Evolutionary conservation across 2,113 vertebrate species (phyloP).

Genomic region (Eptatretus burgeri): DNA sequence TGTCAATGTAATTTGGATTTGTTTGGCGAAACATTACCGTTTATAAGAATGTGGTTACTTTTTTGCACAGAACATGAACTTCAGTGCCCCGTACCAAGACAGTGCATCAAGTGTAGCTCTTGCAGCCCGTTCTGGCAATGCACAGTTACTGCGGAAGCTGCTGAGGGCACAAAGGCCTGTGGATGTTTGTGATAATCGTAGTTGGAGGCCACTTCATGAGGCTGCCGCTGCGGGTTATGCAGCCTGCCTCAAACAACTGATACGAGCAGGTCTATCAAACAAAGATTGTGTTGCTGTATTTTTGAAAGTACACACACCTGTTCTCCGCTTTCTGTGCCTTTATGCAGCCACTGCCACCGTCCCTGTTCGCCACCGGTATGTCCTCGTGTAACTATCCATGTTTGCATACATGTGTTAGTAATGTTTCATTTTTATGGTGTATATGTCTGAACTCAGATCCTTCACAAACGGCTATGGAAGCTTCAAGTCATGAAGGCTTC

Average conservation of each 20-base stretch:
- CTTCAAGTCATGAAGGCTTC: background rate
- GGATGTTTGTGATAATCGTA: background rate
- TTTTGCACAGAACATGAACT: background rate
- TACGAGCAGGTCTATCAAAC: background rate
- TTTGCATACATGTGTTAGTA: too few species aligned
- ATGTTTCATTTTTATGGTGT: too few species aligned
- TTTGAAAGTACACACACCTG: too few species aligned
- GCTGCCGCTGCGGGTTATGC: background rate
- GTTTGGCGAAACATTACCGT: too few species aligned
- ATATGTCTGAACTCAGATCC: too few species aligned
- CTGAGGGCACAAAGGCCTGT: background rate
- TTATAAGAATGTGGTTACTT: too few species aligned
- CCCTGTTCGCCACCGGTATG: too few species aligned
- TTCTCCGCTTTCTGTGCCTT: too few species aligned
- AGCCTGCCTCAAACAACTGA: background rate
- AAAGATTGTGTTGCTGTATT: too few species aligned
- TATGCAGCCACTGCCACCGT: too few species aligned
- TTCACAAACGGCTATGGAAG: background rate
- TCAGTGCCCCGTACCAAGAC: background rate
- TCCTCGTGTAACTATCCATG: too few species aligned
- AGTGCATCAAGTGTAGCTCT: background rate
- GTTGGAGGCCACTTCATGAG: slow-evolving; percentile 1
- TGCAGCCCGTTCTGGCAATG: background rate
- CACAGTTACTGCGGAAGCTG: background rate
- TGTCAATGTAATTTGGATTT: too few species aligned